Conservation (phyloP, 2,113 vertebrate species). For the Ascaphus truei region DNA sequence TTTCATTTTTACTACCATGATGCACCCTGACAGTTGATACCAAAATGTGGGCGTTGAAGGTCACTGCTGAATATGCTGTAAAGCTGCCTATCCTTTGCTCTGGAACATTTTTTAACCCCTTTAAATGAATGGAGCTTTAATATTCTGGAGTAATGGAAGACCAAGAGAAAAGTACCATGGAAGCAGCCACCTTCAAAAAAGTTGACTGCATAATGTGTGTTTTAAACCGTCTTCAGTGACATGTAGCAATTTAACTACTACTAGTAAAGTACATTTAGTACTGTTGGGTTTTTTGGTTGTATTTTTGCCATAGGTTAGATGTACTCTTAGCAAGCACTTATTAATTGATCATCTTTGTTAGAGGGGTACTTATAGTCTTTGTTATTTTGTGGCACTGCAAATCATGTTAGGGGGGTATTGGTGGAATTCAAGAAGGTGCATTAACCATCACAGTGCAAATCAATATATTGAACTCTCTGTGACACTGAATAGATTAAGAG, state of each 20-base stretch:
- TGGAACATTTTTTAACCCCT: neutral
- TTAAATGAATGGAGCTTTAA: neutral
- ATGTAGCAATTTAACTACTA: neutral
- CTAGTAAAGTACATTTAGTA: neutral
- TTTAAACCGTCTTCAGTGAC: neutral
- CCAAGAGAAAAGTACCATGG: neutral
- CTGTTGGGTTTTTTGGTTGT: no score
- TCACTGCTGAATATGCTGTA: no score
- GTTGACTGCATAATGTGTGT: neutral
- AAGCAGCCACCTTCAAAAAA: no score
- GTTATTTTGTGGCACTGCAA: neutral
- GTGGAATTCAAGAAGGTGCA: neutral
- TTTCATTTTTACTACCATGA: no score
- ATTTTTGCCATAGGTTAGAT: no score
- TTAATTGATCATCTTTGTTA: neutral
- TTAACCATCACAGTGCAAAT: neutral
- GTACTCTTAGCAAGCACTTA: neutral
- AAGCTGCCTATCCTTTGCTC: neutral
- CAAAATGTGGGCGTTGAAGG: no score
- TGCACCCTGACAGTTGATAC: no score
- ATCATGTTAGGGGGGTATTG: neutral
- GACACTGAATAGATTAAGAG: neutral
- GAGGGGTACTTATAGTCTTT: neutral
- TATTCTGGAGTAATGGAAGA: neutral
- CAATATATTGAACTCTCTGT: neutral